These are phyloP conservation scores for Nipponia nippon DNA, from an alignment of 2,113 vertebrate species.

Conservation along the genomic window DNA sequence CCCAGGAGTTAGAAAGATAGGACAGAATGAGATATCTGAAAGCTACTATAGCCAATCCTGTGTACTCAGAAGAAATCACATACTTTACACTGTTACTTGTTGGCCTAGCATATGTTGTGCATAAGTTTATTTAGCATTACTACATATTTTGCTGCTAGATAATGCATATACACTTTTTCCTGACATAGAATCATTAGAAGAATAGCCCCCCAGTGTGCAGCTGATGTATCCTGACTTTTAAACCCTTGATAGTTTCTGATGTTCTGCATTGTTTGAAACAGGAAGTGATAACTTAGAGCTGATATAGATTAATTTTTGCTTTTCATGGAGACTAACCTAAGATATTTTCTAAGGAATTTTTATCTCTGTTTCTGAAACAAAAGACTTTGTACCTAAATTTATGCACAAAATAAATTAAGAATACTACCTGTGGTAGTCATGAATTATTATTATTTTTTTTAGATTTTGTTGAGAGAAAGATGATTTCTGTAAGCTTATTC, in stretches of 20 bases:
- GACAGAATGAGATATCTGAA: not conserved
- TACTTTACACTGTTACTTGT: not conserved
- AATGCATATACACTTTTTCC: not conserved
- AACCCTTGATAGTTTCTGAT: not conserved
- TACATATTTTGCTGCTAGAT: not conserved
- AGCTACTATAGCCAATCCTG: not conserved
- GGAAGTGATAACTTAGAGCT: not conserved
- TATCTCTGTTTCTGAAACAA: not conserved
- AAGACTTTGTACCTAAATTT: not conserved
- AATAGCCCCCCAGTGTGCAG: not conserved
- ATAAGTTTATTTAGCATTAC: not conserved
- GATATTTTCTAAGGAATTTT: not conserved
- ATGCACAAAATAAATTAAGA: not conserved
- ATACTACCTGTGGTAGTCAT: not conserved
- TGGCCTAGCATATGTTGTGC: not conserved
- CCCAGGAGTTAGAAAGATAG: not conserved
- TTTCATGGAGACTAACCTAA: not conserved
- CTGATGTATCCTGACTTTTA: not conserved
- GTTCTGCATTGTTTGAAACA: not conserved
- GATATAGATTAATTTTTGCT: not conserved
- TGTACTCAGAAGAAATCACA: accelerated
- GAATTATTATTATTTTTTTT: not conserved
- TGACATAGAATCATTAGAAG: not conserved
- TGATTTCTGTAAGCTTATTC: not conserved
- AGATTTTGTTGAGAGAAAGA: not conserved